Evolutionary conservation across 2,113 vertebrate species (phyloP), one percentile per base, ranked within the genome.

Genomic region (Planiliza haematocheilus): DNA sequence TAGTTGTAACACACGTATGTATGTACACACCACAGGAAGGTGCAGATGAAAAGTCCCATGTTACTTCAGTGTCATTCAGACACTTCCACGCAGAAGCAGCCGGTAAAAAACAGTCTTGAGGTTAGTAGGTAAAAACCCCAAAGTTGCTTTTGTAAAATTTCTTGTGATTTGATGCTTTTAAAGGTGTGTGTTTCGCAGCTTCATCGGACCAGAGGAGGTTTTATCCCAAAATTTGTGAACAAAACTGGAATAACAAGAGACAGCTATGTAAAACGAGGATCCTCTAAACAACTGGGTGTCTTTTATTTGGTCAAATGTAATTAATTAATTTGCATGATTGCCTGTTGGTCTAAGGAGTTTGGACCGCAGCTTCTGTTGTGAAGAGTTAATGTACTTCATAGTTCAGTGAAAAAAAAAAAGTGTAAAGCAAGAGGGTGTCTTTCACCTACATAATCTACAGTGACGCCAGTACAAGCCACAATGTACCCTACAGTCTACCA

Each of bases 11-110:
- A 60, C 18, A 57, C 9, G 4, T 16, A n/a, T 48, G 30, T 51
- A 11, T 14, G 50, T 53, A 16, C 5, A 30, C 39, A 59, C 8
- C 17, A 63, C 63, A 75, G 64, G 41, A 53, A 49, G 59, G 46
- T 14, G 2, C 17, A 41, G 8, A 14, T 50, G 17, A 49, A 8
- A 57, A 57, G 18, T 41, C n/a, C 20, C 2, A 20, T 37, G 20
- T 57, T 39, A 46, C 14, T 37, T 16, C 2, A n/a, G 1, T 21
- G 43, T 8, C 1, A 41, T 37, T 42, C 46, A 57, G 37, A 64
- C 21, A 12, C 11, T 34, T 34, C 41, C 8, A 8, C 37, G 24
- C 10, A 11, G 45, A 8, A 57, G 2, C 4, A 57, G 2, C 2
- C 43, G 62, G 20, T 45, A 20, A 42, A 21, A 14, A 65, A 49